Percentiles rank a stretch among this genome's conserved stretches.
phyloP scores from a whole-genome alignment of 1,140 invertebrate species.

The Bombus superbus region DNA sequence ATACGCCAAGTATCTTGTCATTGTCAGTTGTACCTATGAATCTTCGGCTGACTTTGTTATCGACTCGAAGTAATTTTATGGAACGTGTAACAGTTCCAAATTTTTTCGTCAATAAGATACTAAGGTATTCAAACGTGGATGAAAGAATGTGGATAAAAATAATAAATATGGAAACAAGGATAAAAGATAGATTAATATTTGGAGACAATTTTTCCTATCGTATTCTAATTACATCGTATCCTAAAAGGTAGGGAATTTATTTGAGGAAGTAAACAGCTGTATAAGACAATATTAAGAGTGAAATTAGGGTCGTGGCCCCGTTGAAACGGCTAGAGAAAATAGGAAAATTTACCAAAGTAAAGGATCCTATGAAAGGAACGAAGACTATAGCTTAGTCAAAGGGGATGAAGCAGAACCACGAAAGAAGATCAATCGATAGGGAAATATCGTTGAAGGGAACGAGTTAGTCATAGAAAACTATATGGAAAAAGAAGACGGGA shows the following conservation, averaged over 20 bases:
- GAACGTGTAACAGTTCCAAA: no score
- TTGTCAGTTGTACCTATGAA: no score
- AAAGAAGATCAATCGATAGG: slow-evolving; percentile 81
- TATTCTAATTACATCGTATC: not conserved
- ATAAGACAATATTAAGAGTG: not conserved
- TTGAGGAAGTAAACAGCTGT: not conserved
- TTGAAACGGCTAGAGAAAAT: not conserved
- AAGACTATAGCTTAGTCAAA: slow-evolving; percentile 51
- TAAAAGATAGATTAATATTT: no score
- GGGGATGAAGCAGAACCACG: slow-evolving; percentile 65
- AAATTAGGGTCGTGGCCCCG: not conserved
- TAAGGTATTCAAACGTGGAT: no score
- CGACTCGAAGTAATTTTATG: no score
- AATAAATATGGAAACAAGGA: no score
- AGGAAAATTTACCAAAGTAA: not conserved
- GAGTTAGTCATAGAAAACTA: slow-evolving; percentile 59
- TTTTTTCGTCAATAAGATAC: no score
- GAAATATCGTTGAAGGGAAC: slow-evolving; percentile 78
- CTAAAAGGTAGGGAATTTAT: not conserved
- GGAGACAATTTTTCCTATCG: no score
- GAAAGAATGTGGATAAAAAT: no score
- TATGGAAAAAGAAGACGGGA: slow-evolving; percentile 54
- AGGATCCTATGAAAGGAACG: slow-evolving; percentile 25
- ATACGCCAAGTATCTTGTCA: no score
- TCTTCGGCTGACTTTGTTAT: no score